Base-by-base conservation (phyloP, 2,113 vertebrate genomes). In the Rhipidura dahli region DNA sequence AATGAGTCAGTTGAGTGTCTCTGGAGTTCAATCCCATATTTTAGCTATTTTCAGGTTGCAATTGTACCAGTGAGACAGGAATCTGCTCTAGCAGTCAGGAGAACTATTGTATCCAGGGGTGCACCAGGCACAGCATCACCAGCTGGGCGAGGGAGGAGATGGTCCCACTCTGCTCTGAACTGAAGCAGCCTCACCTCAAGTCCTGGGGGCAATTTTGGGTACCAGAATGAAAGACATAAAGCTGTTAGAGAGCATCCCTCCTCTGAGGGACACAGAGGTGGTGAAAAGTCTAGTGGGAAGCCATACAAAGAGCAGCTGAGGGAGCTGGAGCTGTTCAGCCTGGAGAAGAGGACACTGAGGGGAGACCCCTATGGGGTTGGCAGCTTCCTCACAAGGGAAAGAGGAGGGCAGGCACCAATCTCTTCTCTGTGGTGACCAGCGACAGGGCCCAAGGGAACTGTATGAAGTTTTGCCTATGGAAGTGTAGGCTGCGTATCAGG, bases 111-210 rank as follows among this genome's bases (percentile, higher is more conserved):
- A 10, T 54, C 39, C 35, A 26, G 30, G 11, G 7, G 7, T 4
- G 20, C 16, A 47, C 26, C 20, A 47, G 47, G 24, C n/a, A 13
- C 39, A 54, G 28, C 19, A 54, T 54, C 19, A 5, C 15, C 64
- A 45, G 19, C n/a, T n/a, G 19, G 20, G 10, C 7, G 6, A 61
- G 47, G n/a, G 15, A 54, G 13, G 17, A 8, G 15, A 33, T 20
- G 33, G 39, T 23, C 18, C 33, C 18, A 7, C 28, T n/a, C 64
- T 39, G 37, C 44, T 59, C 22, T 59, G 21, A 9, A 12, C 44
- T 35, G 37, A 21, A 17, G 6, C 0, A 0, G 22, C 45, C 37
- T 39, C 47, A n/a, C 15, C 28, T 16, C 4, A 1, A 30, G 19
- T n/a, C 4, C 39, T 47, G 40, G 28, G 28, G 47, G 2, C 15